Percentiles rank a stretch among this genome's conserved stretches.
phyloP scores from a whole-genome alignment of 2,113 vertebrate genomes.

The Rattus norvegicus region GRCr8 NC_086027.1:38432501-38433000 shows the following conservation, averaged over 20 bases:
- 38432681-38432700: neutral
- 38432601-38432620: neutral
- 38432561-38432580: neutral
- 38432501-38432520: neutral
- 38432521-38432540: neutral
- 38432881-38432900: neutral
- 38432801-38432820: neutral
- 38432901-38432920: neutral
- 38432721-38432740: neutral
- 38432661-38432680: neutral
- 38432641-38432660: neutral
- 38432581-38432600: no score
- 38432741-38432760: rapidly evolving
- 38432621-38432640: neutral
- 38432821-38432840: neutral
- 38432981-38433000: neutral
- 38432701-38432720: neutral
- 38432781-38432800: neutral
- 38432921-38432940: neutral
- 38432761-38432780: neutral
- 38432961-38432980: neutral
- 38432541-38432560: neutral
- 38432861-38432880: neutral
- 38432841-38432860: neutral
- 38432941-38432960: neutral